Conservation (phyloP, 2,888 invertebrate species). For the Charanyca ferruginea region DNA sequence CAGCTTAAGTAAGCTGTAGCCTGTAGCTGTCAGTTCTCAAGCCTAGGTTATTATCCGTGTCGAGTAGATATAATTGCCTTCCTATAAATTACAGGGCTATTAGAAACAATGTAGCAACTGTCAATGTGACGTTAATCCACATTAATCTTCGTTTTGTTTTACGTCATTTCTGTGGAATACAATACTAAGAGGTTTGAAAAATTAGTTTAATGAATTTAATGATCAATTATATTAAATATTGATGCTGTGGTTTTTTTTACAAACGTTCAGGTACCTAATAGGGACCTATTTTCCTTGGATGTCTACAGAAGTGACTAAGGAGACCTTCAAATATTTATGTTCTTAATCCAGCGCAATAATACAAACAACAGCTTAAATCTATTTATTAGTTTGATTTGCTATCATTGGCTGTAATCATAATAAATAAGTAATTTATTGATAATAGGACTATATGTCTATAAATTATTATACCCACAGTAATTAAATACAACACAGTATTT, state of each 20-base stretch:
- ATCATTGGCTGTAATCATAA: slow-evolving; percentile 19
- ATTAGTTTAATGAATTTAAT: not conserved
- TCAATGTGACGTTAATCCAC: slow-evolving; percentile 34
- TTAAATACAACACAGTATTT: too few relatives aligned
- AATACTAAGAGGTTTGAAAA: not conserved
- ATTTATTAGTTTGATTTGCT: slow-evolving; percentile 23
- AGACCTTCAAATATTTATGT: not conserved
- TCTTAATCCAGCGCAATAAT: not conserved
- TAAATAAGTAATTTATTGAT: too few relatives aligned
- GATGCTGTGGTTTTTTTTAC: not conserved
- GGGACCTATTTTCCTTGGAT: too few relatives aligned
- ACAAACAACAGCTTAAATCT: not conserved
- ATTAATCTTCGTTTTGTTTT: slow-evolving; percentile 36
- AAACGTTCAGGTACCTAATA: too few relatives aligned
- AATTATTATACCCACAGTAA: too few relatives aligned
- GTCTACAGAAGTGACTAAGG: not conserved
- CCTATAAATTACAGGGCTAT: slow-evolving; percentile 38
- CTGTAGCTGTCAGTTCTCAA: slow-evolving; percentile 28
- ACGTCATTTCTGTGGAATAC: slow-evolving; percentile 20
- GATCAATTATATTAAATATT: not conserved
- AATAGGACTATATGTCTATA: too few relatives aligned
- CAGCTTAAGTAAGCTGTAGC: slow-evolving; percentile 46
- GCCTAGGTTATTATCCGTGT: slow-evolving; percentile 38
- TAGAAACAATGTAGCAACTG: slow-evolving; percentile 33
- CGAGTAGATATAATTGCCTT: slow-evolving; percentile 34